Percentiles rank a stretch among this genome's conserved stretches.
Evolutionary conservation across 2,888 invertebrate species (phyloP).

Genomic region (Callyntrura guangdongensis): DNA sequence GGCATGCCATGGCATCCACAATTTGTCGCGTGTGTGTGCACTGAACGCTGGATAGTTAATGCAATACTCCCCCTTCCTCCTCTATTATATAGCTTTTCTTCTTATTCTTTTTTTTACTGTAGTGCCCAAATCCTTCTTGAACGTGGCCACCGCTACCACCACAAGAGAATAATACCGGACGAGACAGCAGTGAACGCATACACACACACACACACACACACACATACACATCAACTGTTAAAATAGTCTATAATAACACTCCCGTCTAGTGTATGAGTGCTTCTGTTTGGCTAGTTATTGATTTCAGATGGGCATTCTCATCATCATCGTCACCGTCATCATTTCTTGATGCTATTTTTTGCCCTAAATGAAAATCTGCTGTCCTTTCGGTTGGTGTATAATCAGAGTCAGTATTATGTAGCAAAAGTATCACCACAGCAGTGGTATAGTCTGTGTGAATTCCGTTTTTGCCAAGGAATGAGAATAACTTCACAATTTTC

Average conservation of each 20-base stretch:
- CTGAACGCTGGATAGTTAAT: constrained; percentile 18
- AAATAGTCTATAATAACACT: not conserved
- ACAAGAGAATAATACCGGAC: constrained; percentile 6
- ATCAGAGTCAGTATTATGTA: not conserved
- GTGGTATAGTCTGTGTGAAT: not conserved
- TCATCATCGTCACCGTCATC: not conserved
- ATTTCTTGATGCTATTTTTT: constrained; percentile 1
- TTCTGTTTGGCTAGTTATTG: constrained; percentile 46
- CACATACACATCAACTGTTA: not conserved
- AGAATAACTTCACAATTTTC: not conserved
- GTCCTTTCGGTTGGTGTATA: not conserved
- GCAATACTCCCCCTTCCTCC: constrained; percentile 3
- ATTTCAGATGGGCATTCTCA: constrained; percentile 56
- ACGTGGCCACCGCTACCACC: not conserved
- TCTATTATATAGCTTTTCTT: not conserved
- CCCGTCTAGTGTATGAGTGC: not conserved
- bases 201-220: not conserved
- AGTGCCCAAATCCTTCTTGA: not conserved
- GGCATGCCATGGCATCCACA: constrained; percentile 18
- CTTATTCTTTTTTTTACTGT: not conserved
- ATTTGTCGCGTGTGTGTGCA: constrained; percentile 31
- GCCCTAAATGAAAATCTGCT: constrained; percentile 58
- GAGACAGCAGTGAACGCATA: constrained; percentile 8
- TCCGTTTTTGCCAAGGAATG: not conserved
- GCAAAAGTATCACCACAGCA: not conserved